Conservation (phyloP, 2,797 vertebrate species). For the Periophthalmus magnuspinnatus region DNA sequence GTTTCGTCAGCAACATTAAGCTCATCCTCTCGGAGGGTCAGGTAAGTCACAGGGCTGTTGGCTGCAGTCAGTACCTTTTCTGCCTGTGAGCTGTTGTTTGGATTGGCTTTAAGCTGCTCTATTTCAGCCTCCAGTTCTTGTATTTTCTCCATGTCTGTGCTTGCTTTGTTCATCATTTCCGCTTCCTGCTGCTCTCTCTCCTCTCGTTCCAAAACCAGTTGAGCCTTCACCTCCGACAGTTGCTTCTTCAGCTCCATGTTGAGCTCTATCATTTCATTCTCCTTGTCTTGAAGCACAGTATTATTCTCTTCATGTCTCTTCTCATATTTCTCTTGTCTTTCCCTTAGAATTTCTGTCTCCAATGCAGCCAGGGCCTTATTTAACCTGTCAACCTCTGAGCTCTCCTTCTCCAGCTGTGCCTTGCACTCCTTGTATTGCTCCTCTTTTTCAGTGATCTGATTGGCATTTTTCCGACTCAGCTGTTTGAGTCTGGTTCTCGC, state of each 20-base stretch:
- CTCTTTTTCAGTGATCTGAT: conserved; percentile 57
- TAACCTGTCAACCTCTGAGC: conserved; percentile 59
- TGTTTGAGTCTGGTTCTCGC: conserved; percentile 78
- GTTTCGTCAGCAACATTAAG: conserved; percentile 39
- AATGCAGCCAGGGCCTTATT: conserved; percentile 57
- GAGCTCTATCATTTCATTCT: conserved; percentile 64
- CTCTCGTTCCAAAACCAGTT: conserved; percentile 72
- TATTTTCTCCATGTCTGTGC: conserved; percentile 53
- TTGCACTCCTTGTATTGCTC: conserved; percentile 67
- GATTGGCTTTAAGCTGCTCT: conserved; percentile 55
- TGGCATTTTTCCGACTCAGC: conserved; percentile 73
- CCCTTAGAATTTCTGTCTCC: conserved; percentile 53
- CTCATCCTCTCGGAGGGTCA: conserved; percentile 64
- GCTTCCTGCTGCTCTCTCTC: conserved; percentile 63
- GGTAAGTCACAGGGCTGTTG: conserved; percentile 67
- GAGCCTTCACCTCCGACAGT: conserved; percentile 63
- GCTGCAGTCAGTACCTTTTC: conserved; percentile 45
- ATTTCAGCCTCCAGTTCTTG: conserved; percentile 70
- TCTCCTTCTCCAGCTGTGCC: conserved; percentile 71
- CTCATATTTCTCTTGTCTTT: conserved; percentile 27
- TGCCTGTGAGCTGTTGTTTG: conserved; percentile 25
- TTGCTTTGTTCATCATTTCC: conserved; percentile 41
- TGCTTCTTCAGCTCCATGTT: conserved; percentile 71
- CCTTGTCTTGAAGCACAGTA: conserved; percentile 53
- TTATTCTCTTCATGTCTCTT: conserved; percentile 34